Conservation (phyloP, 2,113 vertebrate species). For the Theropithecus gelada region DNA sequence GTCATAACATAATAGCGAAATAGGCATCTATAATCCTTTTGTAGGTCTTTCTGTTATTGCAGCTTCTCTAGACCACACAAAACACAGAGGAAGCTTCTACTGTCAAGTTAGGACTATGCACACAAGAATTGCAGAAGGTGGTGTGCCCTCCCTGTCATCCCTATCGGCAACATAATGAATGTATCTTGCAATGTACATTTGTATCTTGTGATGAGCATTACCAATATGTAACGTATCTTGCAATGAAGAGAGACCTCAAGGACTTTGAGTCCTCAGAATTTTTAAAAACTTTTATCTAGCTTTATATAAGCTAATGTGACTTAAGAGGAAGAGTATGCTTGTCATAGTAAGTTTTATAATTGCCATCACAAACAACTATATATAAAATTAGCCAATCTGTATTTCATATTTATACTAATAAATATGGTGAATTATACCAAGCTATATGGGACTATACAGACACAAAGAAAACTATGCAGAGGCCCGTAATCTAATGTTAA, state of each 20-base stretch:
- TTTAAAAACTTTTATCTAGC: not conserved
- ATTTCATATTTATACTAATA: not conserved
- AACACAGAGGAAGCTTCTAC: not conserved
- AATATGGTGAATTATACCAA: not conserved
- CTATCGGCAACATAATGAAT: not conserved
- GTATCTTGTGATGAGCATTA: not conserved
- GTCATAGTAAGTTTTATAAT: not conserved
- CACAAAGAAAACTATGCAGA: not conserved
- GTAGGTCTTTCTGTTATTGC: not conserved
- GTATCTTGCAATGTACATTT: not conserved
- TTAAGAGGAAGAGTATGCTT: not conserved
- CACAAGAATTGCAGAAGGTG: not conserved
- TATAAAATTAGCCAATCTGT: not conserved
- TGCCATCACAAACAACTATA: not conserved
- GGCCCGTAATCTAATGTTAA: not conserved
- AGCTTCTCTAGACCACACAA: not conserved
- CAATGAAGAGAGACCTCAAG: too few species aligned
- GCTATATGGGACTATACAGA: not conserved
- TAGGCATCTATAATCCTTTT: not conserved
- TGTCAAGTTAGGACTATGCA: not conserved
- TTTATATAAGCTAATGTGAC: not conserved
- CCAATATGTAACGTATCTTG: not conserved
- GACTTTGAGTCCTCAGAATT: not conserved
- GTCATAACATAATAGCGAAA: not conserved
- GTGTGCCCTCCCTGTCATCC: not conserved